Percentiles rank a stretch among this genome's conserved stretches.
Conservation (phyloP, 2,113 vertebrate species). For the Epinephelus cyanopodus region DNA sequence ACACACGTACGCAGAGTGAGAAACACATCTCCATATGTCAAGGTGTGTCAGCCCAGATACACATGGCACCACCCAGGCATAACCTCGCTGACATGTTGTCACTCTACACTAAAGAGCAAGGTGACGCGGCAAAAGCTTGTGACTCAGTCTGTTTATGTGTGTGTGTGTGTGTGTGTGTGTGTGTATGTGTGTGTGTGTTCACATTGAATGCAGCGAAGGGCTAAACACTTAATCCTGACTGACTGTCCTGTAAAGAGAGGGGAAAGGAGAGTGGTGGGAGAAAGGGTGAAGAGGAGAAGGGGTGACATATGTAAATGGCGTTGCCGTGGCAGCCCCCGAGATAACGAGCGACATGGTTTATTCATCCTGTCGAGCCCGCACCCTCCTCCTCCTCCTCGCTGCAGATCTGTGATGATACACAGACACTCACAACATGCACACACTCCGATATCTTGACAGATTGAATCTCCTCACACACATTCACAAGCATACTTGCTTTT, state of each 20-base stretch:
- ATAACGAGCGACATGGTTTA: constrained; percentile 75
- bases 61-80: constrained; percentile 51
- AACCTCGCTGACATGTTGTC: constrained; percentile 72
- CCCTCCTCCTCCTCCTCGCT: constrained; percentile 1
- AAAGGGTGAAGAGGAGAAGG: constrained; percentile 49
- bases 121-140: constrained; percentile 49
- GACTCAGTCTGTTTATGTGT: constrained; percentile 21
- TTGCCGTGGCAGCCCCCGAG: constrained; percentile 61
- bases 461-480: constrained; percentile 36
- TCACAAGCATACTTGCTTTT: constrained; percentile 24
- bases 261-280: constrained; percentile 19
- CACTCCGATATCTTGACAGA: constrained; percentile 37
- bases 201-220: background rate
- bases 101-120: constrained; percentile 67
- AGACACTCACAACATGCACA: constrained; percentile 6
- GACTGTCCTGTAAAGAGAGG: constrained; percentile 64
- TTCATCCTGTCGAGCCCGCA: constrained; percentile 53
- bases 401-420: constrained; percentile 49
- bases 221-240: constrained; percentile 71
- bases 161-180: background rate
- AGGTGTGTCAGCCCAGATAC: constrained; percentile 53
- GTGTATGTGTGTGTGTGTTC: constrained; percentile 12
- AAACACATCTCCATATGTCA: constrained; percentile 67
- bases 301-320: constrained; percentile 75
- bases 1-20: constrained; percentile 21